Percentiles rank a stretch among this genome's conserved stretches.
Evolutionary conservation across 2,888 invertebrate species (phyloP).

Genomic region (Sussaba pulchella): DNA sequence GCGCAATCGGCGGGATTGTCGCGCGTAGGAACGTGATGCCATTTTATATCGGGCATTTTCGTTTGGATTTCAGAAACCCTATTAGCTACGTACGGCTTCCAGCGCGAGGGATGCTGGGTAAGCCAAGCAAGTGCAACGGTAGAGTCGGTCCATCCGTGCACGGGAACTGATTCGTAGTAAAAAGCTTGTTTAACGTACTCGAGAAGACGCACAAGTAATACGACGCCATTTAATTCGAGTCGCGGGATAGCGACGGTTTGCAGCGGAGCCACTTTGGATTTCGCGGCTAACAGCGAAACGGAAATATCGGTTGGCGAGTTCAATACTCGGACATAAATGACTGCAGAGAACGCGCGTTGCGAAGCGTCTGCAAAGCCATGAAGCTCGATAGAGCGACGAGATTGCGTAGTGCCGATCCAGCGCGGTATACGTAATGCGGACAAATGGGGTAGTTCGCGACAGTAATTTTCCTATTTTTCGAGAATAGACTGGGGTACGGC

Average conservation of each 20-base stretch:
- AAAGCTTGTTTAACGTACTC: slow-evolving; percentile 26
- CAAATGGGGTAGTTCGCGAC: slow-evolving; percentile 19
- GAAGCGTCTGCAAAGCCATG: slow-evolving; percentile 47
- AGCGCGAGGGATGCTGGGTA: slow-evolving; percentile 61
- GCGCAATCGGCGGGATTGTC: slow-evolving; percentile 77
- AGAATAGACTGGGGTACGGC: slow-evolving; percentile 20
- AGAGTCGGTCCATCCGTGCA: slow-evolving; percentile 68
- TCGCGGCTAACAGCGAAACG: background rate
- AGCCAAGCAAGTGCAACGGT: slow-evolving; percentile 71
- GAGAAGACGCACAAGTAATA: background rate
- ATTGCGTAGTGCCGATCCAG: slow-evolving; percentile 40
- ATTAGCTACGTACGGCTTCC: slow-evolving; percentile 68
- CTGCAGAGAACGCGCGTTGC: slow-evolving; percentile 51
- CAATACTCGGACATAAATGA: slow-evolving; percentile 36
- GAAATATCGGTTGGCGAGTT: background rate
- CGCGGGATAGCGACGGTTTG: slow-evolving; percentile 26
- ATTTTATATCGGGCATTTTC: slow-evolving; percentile 64
- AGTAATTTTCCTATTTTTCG: slow-evolving; percentile 28
- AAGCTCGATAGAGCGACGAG: background rate
- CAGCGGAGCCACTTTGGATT: slow-evolving; percentile 28
- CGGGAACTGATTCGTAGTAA: background rate
- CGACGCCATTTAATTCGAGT: slow-evolving; percentile 15
- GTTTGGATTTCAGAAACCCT: slow-evolving; percentile 74
- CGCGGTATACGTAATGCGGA: slow-evolving; percentile 46
- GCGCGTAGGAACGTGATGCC: slow-evolving; percentile 72